These are phyloP conservation scores for Sylvietta virens DNA, from an alignment of 2,113 vertebrate genomes.

Conservation along the genomic window DNA sequence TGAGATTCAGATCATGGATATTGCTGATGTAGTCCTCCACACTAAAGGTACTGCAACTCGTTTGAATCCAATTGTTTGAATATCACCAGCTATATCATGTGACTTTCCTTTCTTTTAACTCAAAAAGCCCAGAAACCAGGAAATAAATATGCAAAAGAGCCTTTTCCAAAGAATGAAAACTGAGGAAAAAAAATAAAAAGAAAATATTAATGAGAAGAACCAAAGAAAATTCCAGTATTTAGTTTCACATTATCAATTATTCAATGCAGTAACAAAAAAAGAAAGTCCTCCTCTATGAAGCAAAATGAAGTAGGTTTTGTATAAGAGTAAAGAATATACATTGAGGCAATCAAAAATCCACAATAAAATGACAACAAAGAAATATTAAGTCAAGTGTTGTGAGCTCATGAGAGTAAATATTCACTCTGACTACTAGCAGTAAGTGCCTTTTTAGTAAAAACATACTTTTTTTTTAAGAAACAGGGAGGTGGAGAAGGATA, in stretches of 20 bases:
- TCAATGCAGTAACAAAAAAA: not conserved
- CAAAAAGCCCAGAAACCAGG: not conserved
- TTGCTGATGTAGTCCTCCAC: not conserved
- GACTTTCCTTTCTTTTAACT: not conserved
- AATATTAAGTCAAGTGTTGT: not conserved
- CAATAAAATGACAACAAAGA: not conserved
- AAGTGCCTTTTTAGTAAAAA: not conserved
- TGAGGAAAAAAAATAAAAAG: not conserved
- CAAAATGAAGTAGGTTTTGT: not conserved
- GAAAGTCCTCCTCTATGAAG: not conserved
- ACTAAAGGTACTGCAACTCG: not conserved
- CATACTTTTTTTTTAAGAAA: accelerated
- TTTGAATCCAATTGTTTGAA: not conserved
- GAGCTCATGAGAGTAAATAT: not conserved
- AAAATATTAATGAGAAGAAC: not conserved
- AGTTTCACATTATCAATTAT: not conserved
- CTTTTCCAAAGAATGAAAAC: not conserved
- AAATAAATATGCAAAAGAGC: not conserved
- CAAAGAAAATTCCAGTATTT: not conserved
- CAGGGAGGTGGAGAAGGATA: accelerated
- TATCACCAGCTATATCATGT: not conserved
- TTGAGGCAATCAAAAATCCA: not conserved
- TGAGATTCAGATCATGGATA: not conserved
- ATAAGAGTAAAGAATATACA: not conserved
- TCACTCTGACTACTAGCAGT: not conserved